Percentiles rank a stretch among this genome's conserved stretches.
Evolutionary conservation across 2,888 invertebrate species (phyloP).

Genomic region (Apotomis turbidana): DNA sequence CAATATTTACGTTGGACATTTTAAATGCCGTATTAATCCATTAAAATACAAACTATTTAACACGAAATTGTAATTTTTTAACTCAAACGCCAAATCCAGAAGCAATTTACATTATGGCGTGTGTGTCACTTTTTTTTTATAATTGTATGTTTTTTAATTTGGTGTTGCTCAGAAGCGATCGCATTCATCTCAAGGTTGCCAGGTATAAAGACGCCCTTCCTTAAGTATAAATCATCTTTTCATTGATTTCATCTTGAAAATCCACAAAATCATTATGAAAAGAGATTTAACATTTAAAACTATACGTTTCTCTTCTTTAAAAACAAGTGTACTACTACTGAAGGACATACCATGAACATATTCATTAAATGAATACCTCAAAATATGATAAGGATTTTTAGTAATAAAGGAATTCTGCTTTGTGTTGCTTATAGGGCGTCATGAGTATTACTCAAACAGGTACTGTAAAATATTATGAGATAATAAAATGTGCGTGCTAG

Average conservation of each 20-base stretch:
- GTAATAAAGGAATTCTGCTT: not conserved
- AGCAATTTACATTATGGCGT: conserved; percentile 84
- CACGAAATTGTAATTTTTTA: conserved; percentile 74
- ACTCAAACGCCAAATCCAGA: conserved; percentile 81
- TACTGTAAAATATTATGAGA: not conserved
- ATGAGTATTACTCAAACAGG: too few species aligned
- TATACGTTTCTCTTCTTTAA: not conserved
- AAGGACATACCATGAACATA: not conserved
- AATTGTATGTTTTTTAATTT: conserved; percentile 63
- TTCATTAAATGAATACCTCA: not conserved
- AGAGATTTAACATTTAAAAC: not conserved
- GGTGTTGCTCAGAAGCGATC: conserved; percentile 55
- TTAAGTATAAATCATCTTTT: not conserved
- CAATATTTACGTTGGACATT: conserved; percentile 77
- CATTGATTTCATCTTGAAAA: not conserved
- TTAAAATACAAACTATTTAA: conserved; percentile 61
- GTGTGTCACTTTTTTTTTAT: conserved; percentile 80
- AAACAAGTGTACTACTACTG: not conserved
- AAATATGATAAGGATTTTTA: not conserved
- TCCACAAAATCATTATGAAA: not conserved
- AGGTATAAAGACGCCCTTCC: conserved; percentile 1
- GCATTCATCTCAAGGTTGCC: conserved; percentile 27
- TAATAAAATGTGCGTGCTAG: not conserved
- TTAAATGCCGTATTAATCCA: conserved; percentile 71
- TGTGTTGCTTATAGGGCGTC: not conserved